These are phyloP conservation scores for Xerus rutilus DNA, from an alignment of 2,797 vertebrate species.

Conservation along the genomic window DNA sequence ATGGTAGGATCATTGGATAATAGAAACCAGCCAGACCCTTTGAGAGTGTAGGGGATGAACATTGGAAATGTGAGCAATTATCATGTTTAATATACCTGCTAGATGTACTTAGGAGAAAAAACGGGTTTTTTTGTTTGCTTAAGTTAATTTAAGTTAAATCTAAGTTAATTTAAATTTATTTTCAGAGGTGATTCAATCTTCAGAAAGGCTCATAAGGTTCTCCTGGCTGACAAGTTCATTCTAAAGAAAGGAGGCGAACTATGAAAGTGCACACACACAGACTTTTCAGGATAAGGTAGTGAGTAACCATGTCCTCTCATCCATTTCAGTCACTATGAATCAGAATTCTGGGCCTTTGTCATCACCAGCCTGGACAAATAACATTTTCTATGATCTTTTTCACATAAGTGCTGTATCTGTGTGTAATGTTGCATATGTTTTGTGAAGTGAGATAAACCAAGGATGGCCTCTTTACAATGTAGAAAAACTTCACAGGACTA, in stretches of 20 bases:
- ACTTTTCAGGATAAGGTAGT: neutral
- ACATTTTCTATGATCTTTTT: neutral
- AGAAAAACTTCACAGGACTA: neutral
- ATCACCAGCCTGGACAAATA: neutral
- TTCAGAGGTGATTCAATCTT: neutral
- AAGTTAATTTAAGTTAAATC: neutral
- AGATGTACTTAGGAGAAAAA: neutral
- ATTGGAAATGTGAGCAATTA: neutral
- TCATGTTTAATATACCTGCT: neutral
- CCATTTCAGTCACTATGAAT: neutral
- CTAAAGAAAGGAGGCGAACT: neutral
- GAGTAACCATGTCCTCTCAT: neutral
- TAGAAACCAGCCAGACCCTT: neutral
- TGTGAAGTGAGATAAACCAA: neutral
- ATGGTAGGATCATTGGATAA: neutral
- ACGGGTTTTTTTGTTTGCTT: neutral
- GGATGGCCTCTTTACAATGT: neutral
- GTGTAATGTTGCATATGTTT: neutral
- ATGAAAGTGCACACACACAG: rapidly evolving
- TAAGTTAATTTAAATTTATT: neutral
- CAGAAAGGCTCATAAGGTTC: neutral
- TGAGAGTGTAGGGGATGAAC: neutral
- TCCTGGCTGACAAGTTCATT: neutral
- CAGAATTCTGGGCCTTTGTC: neutral
- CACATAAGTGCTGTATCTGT: neutral